Conservation (phyloP, 2,113 vertebrate genomes). For the Coptodon rendalli region DNA sequence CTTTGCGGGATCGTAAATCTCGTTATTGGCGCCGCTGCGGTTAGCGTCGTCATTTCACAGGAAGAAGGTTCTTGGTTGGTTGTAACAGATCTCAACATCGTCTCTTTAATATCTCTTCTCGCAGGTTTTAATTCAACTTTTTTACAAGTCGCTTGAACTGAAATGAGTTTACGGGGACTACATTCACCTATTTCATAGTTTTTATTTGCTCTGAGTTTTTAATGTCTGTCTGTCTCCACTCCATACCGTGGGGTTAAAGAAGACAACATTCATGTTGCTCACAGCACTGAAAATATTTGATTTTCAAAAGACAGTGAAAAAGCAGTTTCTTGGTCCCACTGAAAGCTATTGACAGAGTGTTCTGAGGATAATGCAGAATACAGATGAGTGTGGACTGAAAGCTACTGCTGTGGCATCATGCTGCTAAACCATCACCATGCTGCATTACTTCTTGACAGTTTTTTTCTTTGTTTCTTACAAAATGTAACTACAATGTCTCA, state of each 20-base stretch:
- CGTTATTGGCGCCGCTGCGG: not conserved
- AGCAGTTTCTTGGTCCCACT: not conserved
- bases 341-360: not conserved
- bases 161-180: not conserved
- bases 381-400: not conserved
- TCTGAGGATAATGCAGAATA: not conserved
- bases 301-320: not conserved
- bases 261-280: not conserved
- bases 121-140: not conserved
- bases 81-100: not conserved
- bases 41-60: not conserved
- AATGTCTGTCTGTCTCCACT: accelerated
- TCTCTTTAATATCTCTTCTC: not conserved
- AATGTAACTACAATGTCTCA: not conserved
- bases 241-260: not conserved
- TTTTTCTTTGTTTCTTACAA: not conserved
- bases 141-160: not conserved
- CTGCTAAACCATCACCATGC: not conserved
- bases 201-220: not conserved
- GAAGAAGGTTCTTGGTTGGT: not conserved
- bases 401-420: not conserved
- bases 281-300: not conserved
- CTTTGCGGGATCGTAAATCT: not conserved
- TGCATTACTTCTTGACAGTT: not conserved
- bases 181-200: not conserved